Evolutionary conservation across 2,888 invertebrate species (phyloP).

Genomic region (Pegoplata infirma): DNA sequence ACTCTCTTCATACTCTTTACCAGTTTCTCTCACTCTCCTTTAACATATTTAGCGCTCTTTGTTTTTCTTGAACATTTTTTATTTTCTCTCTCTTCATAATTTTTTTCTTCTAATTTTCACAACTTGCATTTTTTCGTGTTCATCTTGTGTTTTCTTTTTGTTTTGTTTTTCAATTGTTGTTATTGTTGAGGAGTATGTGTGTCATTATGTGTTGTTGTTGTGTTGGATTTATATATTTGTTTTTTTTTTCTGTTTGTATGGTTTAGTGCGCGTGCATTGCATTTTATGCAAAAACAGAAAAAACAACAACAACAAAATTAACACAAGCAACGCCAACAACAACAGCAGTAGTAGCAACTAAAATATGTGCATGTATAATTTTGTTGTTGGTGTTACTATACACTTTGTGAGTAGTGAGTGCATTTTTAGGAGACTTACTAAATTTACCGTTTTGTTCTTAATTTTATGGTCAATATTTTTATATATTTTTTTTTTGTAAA

Average conservation of each 20-base stretch:
- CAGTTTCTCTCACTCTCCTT: background rate
- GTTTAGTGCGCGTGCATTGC: constrained; percentile 58
- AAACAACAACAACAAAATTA: no score
- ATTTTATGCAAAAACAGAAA: constrained; percentile 53
- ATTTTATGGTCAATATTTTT: constrained; percentile 59
- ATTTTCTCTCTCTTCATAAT: constrained; percentile 23
- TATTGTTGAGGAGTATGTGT: constrained; percentile 40
- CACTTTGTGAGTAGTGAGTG: constrained; percentile 27
- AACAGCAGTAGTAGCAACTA: constrained; percentile 2
- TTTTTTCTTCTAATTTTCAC: background rate
- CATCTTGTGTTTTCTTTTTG: background rate
- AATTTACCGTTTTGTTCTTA: constrained; percentile 61
- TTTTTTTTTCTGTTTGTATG: constrained; percentile 44
- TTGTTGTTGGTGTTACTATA: background rate
- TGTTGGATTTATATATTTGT: no score
- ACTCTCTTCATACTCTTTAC: background rate
- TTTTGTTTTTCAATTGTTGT: constrained; percentile 11
- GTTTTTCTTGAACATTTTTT: background rate
- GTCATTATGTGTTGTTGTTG: constrained; percentile 41
- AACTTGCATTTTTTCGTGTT: constrained; percentile 24
- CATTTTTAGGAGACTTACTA: constrained; percentile 57
- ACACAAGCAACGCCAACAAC: background rate
- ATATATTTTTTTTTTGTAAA: background rate
- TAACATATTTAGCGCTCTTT: background rate
- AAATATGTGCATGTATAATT: constrained; percentile 4